Base-by-base conservation (phyloP, 2,113 vertebrate species). In the Megaptera novaeangliae region DNA sequence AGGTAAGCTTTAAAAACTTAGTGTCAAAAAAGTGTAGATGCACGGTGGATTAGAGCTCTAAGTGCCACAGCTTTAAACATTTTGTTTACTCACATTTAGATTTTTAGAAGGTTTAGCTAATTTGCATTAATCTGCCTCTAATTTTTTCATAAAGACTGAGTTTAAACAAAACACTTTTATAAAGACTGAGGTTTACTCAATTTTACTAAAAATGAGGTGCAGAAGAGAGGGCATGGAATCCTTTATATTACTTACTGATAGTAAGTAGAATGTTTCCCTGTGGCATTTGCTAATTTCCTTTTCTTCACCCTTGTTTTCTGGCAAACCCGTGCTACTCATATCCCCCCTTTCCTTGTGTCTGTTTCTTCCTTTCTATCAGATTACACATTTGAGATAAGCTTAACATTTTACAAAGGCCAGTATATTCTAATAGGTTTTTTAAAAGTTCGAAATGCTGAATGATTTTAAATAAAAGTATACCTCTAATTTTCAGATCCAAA, bases 401-500 rank as follows among this genome's bases (percentile, higher is more conserved):
- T 71, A 92, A 87, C 55, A n/a, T 55, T 84, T 74, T 89, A 21
- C 5, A 46, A 75, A 93, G 41, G 29, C 29, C 6, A 61, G 3
- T 46, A 6, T 84, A 31, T n/a, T 83, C 41, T 83, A 75, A 18
- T 61, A 92, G 55, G 34, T 71, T 80, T 25, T 12, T 34, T 21
- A 34, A 80, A 96, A 89, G 5, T 27, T 36, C 59, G 5, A 64
- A 29, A 91, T 81, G 10, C 11, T 92, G 29, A 83, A 66, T 88
- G 41, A 63, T 84, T 96, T 82, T 64, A 87, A 85, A 82, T 66
- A 94, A 97, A 93, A 85, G 12, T n/a, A 23, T 5, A 21, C 55
- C 44, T 89, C 21, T 71, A 59, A 34, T 91, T 52, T 91, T 94
- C 18, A 44, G 31, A 27, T 49, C 29, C 25, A 88, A 6, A n/a